Evolutionary conservation across 2,113 vertebrate species (phyloP).

Genomic region (Pitta sordida): DNA sequence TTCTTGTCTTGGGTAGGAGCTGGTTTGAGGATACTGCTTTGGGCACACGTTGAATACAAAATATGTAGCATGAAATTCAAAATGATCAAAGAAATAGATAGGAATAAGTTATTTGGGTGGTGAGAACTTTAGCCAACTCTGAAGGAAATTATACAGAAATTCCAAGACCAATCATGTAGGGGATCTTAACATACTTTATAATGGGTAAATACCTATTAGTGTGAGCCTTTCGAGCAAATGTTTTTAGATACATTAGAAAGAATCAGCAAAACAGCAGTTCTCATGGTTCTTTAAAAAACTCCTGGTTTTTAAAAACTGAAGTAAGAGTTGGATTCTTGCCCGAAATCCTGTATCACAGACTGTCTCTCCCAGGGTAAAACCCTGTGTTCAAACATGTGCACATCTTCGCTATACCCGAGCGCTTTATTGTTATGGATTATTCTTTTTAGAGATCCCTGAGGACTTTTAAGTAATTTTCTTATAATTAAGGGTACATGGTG

Average conservation of each 20-base stretch:
- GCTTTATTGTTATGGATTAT: background rate
- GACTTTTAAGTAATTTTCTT: slow-evolving; percentile 7
- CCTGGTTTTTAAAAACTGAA: background rate
- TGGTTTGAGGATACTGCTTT: background rate
- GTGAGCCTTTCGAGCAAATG: background rate
- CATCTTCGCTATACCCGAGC: background rate
- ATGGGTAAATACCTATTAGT: background rate
- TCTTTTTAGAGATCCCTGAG: background rate
- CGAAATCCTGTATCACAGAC: background rate
- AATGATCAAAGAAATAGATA: background rate
- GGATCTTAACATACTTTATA: background rate
- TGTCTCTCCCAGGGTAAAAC: background rate
- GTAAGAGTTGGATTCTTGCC: background rate
- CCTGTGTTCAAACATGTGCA: background rate
- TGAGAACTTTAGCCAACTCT: background rate
- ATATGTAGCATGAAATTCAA: background rate
- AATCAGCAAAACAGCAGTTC: background rate
- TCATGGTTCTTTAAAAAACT: background rate
- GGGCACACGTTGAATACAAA: background rate
- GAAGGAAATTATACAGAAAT: background rate
- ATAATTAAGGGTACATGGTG: background rate
- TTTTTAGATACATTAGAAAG: background rate
- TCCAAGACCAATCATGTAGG: background rate
- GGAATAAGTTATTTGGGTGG: background rate
- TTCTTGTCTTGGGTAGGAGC: background rate